Percentiles rank a stretch among this genome's conserved stretches.
phyloP scores from a whole-genome alignment of 2,113 vertebrate species.

The Prolemur simus region DNA sequence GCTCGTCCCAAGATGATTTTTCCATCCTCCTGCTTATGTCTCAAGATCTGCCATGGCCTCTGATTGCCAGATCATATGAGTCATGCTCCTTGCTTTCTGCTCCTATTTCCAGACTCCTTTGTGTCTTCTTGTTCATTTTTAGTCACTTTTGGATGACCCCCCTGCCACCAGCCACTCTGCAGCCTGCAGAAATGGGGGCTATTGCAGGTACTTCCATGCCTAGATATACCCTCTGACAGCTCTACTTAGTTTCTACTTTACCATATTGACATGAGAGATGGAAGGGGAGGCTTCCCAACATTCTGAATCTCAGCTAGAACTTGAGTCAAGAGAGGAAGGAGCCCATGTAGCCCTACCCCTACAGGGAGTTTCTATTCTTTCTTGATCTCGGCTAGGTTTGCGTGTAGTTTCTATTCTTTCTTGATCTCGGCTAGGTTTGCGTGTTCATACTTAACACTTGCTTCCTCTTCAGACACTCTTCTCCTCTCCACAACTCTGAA shows the following conservation, averaged over 20 bases:
- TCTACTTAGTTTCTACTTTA: neutral
- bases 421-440: neutral
- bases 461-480: neutral
- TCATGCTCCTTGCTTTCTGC: neutral
- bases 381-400: neutral
- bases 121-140: neutral
- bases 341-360: too few species aligned
- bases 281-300: neutral
- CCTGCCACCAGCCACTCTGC: neutral
- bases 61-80: neutral
- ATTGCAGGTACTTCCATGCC: neutral
- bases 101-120: neutral
- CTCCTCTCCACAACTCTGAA: neutral
- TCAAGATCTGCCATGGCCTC: neutral
- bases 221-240: fast-evolving
- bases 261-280: neutral
- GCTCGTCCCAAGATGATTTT: neutral
- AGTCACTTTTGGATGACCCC: neutral
- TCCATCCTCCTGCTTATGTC: neutral
- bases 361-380: neutral
- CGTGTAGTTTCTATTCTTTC: neutral
- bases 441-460: neutral
- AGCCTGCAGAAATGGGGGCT: neutral
- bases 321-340: neutral
- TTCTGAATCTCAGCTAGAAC: neutral